phyloP scores from a whole-genome alignment of 2,888 invertebrate species.

The Colletes collaris region DNA sequence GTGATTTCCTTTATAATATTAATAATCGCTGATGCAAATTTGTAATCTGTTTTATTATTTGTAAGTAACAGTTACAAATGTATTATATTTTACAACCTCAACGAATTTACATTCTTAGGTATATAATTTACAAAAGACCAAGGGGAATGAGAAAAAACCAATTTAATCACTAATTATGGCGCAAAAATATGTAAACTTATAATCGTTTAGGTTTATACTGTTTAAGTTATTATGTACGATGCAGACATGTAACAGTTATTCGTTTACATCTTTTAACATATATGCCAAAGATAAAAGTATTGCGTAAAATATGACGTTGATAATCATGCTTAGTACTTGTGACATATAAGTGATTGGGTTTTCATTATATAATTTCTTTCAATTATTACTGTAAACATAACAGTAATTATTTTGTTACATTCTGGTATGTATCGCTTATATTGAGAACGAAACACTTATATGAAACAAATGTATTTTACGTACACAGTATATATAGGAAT shows the following conservation, averaged over 20 bases:
- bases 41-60: constrained; percentile 33
- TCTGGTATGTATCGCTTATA: neutral
- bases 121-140: constrained; percentile 1
- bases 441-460: constrained; percentile 30
- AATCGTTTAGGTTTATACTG: constrained; percentile 1
- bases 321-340: constrained; percentile 33
- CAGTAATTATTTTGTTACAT: constrained; percentile 12
- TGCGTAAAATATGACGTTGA: constrained; percentile 19
- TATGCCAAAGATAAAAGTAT: constrained; percentile 51
- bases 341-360: constrained; percentile 36
- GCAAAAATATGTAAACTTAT: constrained; percentile 18
- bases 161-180: constrained; percentile 20
- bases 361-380: constrained; percentile 9
- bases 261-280: constrained; percentile 28
- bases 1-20: constrained; percentile 18
- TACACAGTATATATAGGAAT: constrained; percentile 5
- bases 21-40: constrained; percentile 11
- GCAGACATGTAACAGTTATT: constrained; percentile 12
- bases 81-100: constrained; percentile 15
- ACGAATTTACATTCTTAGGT: constrained; percentile 21
- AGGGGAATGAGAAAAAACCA: neutral
- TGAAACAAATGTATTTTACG: constrained; percentile 28
- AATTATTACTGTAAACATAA: neutral
- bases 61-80: constrained; percentile 32
- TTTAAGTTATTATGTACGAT: constrained; percentile 25